Base-by-base conservation (phyloP, 2,797 vertebrate genomes). In the Todus mexicanus region DNA sequence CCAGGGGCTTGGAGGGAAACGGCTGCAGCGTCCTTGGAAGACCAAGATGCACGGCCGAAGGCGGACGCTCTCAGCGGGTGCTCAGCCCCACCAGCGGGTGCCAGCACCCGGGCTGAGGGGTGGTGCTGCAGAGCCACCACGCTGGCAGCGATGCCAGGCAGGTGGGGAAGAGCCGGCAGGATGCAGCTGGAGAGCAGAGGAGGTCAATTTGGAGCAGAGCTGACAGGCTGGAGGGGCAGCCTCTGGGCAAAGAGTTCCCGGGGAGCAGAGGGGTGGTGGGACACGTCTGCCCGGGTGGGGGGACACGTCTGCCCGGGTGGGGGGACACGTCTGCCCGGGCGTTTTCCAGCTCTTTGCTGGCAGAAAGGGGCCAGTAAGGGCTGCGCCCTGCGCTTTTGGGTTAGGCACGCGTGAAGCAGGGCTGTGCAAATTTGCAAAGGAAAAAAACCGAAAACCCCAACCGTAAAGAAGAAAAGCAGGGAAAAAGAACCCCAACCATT, bases 271-370 rank as follows among this genome's bases (percentile, higher is more conserved):
- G 66, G 26, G 15, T 0, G 35, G 65, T 26, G 87, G 71, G 76
- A n/a, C n/a, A n/a, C n/a, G n/a, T n/a, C n/a, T n/a, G n/a, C n/a
- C n/a, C n/a, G n/a, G n/a, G n/a, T n/a, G n/a, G n/a, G n/a, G n/a
- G n/a, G n/a, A n/a, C n/a, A n/a, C n/a, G n/a, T n/a, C n/a, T n/a
- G n/a, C n/a, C n/a, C n/a, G n/a, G n/a, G n/a, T n/a, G n/a, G n/a
- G n/a, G n/a, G n/a, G n/a, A n/a, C n/a, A n/a, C n/a, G n/a, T n/a
- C 65, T 29, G 56, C 37, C 60, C 0, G 0, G 74, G 20, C 1
- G 4, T 11, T 61, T 54, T 27, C 79, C 73, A 76, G 54, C 42
- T 83, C 64, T 25, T 59, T 79, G 9, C 84, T 63, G 84, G 48
- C 78, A 75, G 80, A 16, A 77, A 60, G 33, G 69, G n/a, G 57